Evolutionary conservation across 2,797 vertebrate genomes (phyloP), one percentile per base, ranked within the genome.

Genomic region (Lindbergichthys nudifrons): DNA sequence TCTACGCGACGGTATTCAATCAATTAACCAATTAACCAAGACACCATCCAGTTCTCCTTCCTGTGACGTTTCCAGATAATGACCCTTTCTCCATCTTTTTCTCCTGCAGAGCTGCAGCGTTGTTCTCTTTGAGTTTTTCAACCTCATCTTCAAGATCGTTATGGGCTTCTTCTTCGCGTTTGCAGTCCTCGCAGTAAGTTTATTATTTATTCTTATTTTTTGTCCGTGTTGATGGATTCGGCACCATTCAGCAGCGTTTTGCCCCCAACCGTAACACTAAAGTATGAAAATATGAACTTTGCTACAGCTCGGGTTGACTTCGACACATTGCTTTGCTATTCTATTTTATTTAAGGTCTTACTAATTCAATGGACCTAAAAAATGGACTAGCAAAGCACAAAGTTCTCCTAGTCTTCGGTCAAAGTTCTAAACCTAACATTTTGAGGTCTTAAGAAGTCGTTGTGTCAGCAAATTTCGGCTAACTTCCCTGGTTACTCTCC

Each of bases 111-210:
- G 53, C 46, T 92, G 91, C 50, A 0, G 41, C 5, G 1, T 9
- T 0, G 0, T 0, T 3, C 0, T 89, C 46, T 58, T 75, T 5
- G 0, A 0, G 0, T 0, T 0, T 0, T 0, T 47, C 0, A 6
- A 90, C 67, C 0, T 85, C 0, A 0, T 3, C 14, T 75, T 87
- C 16, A 3, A 79, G 21, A 0, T 84, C 1, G 0, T 0, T 3
- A 72, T 92, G 68, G 90, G 77, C 41, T 0, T 92, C 8, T 79
- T 2, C 30, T 92, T 91, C 60, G 69, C 66, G 36, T 84, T 84
- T 10, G 81, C 90, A 0, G 43, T 83, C 10, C 85, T 58, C 0
- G 90, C 91, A 19, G 91, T 92, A 77, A 89, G 90, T 19, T 3
- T 36, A 32, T 21, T 1, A 14, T 32, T 30, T 12, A 1, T 46